Evolutionary conservation across 2,888 invertebrate genomes (phyloP).

Genomic region (Drosophila infuscata): DNA sequence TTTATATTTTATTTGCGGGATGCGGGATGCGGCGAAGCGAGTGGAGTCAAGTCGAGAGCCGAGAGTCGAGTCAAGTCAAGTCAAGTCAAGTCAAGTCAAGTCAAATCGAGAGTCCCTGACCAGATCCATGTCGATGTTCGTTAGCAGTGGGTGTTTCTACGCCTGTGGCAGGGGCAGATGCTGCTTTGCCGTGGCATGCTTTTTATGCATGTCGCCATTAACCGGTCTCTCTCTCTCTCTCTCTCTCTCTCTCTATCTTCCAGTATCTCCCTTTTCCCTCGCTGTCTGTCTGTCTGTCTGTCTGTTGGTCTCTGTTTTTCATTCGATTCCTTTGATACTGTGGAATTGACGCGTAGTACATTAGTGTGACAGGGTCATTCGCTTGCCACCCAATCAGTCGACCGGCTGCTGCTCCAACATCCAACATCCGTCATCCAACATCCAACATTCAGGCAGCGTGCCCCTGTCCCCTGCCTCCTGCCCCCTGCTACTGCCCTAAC

Average conservation of each 20-base stretch:
- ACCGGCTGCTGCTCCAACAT: constrained; percentile 2
- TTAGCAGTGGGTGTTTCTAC: background rate
- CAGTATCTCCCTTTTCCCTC: background rate
- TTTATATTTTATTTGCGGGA: constrained; percentile 72
- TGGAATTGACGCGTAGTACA: constrained; percentile 45
- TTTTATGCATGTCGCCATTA: constrained; percentile 75
- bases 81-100: constrained; percentile 13
- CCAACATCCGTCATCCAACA: constrained; percentile 5
- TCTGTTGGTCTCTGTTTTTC: constrained; percentile 2
- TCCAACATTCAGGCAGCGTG: constrained; percentile 6
- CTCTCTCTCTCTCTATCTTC: background rate
- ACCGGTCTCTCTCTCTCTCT: constrained; percentile 32
- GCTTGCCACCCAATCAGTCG: constrained; percentile 10
- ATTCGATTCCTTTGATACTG: constrained; percentile 56
- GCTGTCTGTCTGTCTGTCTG: background rate
- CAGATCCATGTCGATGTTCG: constrained; percentile 14
- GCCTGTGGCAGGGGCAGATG: constrained; percentile 20
- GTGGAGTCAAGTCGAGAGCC: constrained; percentile 14
- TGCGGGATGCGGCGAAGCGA: constrained; percentile 30
- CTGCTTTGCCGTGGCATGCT: constrained; percentile 28
- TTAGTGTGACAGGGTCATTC: constrained; percentile 51
- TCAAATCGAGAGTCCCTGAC: constrained; percentile 23
- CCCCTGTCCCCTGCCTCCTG: background rate
- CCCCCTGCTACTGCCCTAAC: background rate
- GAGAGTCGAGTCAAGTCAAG: constrained; percentile 7